Base-by-base conservation (phyloP, 2,797 vertebrate genomes). In the Monodelphis domestica region DNA sequence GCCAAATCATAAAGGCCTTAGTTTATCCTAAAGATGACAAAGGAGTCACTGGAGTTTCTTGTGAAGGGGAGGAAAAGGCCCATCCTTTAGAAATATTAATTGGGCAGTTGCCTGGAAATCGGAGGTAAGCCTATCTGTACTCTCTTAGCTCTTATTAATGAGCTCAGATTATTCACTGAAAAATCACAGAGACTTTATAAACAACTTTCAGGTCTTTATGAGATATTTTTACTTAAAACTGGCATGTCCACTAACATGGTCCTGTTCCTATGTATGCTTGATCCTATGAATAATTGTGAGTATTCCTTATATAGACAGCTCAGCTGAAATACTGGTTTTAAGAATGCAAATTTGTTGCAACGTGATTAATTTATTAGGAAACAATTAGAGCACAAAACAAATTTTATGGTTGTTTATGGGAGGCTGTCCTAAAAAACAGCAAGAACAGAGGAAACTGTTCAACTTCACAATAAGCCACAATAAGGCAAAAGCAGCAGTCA, bases 101-200 rank as follows among this genome's bases (percentile, higher is more conserved):
- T 33, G 2, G 17, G 12, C 12, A 45, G n/a, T n/a, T 24, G 29
- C 3, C 78, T 1, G n/a, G 12, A 28, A 95, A 93, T 51, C 54
- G 17, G 90, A 93, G 59, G 91, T 63, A 93, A 89, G 45, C 70
- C 54, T 14, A 6, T 91, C 90, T 53, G n/a, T 33, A 70, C 30
- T 59, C 15, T 53, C 93, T 53, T 87, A 29, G 52, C 93, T 90
- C 50, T 95, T 89, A 12, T 70, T 57, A 94, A 89, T 57, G 55
- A 96, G 5, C 30, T 29, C 54, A 87, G 45, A 70, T 38, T 91
- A 94, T 89, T 92, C 88, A 96, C 84, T 11, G 33, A 53, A 90
- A 91, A 95, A 45, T 90, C 90, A 90, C 53, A 92, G 91, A 94
- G 94, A 29, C 28, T 63, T 96, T 21, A 53, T 50, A 51, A 93